Evolutionary conservation across 2,797 vertebrate species (phyloP).

Genomic region (Furcifer pardalis): DNA sequence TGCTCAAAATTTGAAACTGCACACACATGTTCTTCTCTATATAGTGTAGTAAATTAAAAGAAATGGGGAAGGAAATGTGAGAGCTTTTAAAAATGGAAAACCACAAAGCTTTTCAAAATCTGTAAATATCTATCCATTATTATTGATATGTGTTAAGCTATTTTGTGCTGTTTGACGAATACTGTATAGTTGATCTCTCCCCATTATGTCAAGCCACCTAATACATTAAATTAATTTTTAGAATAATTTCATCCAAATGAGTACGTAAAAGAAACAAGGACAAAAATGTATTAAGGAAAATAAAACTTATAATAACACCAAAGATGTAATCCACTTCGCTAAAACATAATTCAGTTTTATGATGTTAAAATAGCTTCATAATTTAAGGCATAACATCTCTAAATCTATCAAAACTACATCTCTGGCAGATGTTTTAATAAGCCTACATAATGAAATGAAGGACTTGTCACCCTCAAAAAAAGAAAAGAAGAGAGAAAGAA

Average conservation of each 20-base stretch:
- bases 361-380: slow-evolving; percentile 71
- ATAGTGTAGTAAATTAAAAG: background rate
- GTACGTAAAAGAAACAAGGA: slow-evolving; percentile 44
- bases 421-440: slow-evolving; percentile 69
- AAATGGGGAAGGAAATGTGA: background rate
- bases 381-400: slow-evolving; percentile 71
- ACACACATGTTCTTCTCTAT: slow-evolving; percentile 19
- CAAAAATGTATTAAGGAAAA: slow-evolving; percentile 61
- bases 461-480: slow-evolving; percentile 17
- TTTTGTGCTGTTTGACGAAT: background rate
- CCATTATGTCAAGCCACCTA: slow-evolving; percentile 5
- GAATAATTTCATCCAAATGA: slow-evolving; percentile 34
- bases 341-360: slow-evolving; percentile 68
- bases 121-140: background rate
- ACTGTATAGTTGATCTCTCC: slow-evolving; percentile 22
- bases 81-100: slow-evolving; percentile 9
- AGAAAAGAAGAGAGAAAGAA: too few species aligned
- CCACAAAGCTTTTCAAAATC: background rate
- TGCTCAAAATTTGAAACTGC: background rate
- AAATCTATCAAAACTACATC: slow-evolving; percentile 66
- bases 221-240: slow-evolving; percentile 38
- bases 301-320: slow-evolving; percentile 58
- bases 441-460: slow-evolving; percentile 63
- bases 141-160: background rate
- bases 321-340: slow-evolving; percentile 56